These are phyloP conservation scores for Teleopsis dalmanni DNA, from an alignment of 1,140 invertebrate genomes.

Conservation along the genomic window DNA sequence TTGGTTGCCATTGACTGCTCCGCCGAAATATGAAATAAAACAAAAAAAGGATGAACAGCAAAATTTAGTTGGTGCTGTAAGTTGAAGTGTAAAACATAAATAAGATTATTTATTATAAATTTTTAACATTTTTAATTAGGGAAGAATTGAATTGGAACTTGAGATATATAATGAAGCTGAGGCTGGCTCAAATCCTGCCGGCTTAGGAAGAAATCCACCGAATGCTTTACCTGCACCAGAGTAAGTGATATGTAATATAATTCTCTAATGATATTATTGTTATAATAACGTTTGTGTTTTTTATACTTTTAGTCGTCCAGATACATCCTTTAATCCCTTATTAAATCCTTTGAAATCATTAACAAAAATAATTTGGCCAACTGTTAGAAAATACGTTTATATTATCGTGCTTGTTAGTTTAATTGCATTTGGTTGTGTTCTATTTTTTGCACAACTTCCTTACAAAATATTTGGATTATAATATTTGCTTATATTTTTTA, in stretches of 20 bases:
- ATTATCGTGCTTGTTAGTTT: slow-evolving; percentile 9
- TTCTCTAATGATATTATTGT: neutral
- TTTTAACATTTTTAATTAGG: slow-evolving; percentile 45
- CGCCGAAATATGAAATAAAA: slow-evolving; percentile 1
- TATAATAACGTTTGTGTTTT: slow-evolving; percentile 4
- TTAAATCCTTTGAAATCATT: slow-evolving; percentile 53
- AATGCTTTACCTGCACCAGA: slow-evolving; percentile 51
- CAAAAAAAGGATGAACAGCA: neutral
- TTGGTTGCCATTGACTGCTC: slow-evolving; percentile 65
- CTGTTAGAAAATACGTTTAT: slow-evolving; percentile 42
- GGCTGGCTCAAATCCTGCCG: slow-evolving; percentile 53
- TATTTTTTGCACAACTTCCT: slow-evolving; percentile 20
- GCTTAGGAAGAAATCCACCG: slow-evolving; percentile 53
- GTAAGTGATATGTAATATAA: slow-evolving; percentile 43
- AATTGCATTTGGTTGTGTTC: neutral
- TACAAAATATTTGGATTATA: slow-evolving; percentile 5
- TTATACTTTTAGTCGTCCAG: slow-evolving; percentile 49
- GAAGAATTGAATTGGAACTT: slow-evolving; percentile 58
- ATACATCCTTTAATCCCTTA: slow-evolving; percentile 56
- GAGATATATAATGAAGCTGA: slow-evolving; percentile 51
- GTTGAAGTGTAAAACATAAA: neutral
- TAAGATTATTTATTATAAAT: neutral
- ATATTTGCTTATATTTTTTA: neutral
- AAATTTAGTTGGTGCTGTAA: neutral
- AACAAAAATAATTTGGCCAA: slow-evolving; percentile 48